Base-by-base conservation (phyloP, 2,888 invertebrate species). In the Diplolepis rosae region DNA sequence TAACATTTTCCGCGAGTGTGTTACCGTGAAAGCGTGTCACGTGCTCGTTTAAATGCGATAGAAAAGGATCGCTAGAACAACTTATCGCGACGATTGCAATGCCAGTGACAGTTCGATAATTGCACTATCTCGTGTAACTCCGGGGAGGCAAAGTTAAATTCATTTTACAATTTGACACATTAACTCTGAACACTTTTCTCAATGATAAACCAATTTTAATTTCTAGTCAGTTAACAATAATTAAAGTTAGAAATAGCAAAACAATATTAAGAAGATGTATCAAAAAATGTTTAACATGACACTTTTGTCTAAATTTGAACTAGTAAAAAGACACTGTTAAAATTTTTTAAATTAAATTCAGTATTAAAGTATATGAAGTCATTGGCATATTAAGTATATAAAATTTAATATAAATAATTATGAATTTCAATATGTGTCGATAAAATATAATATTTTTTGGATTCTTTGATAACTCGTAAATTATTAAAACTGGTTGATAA, bases 41-140 rank as follows among this genome's bases (percentile, higher is more conserved):
- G 22, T 61, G 61, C n/a, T 22, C 7, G n/a, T 30, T n/a, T 22
- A n/a, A 24, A 56, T 7, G 6, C n/a, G 56, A 56, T 61, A 39
- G 39, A 61, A 27, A 61, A 61, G 61, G 61, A 42, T 61, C 24
- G 39, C 39, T 35, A n/a, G 72, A 73, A 70, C 78, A 78, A 78
- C 80, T 79, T 80, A 79, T 81, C 76, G 79, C 78, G 75, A 73
- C 78, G 73, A 79, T 78, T 77, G 74, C 69, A 74, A 75, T 77
- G 76, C 71, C 73, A 72, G 73, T 76, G 77, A 77, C 77, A 74
- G 77, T 77, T 70, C 74, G 75, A 72, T 82, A 82, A 79, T 77
- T 79, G 61, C 39, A 39, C 61, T 42, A 61, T 39, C 61, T 61
- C 61, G 61, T 24, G 22, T 39, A 42, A 42, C 39, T 39, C 24